Evolutionary conservation across 2,113 vertebrate species (phyloP), one percentile per base, ranked within the genome.

Genomic region (Platysteira castanea): DNA sequence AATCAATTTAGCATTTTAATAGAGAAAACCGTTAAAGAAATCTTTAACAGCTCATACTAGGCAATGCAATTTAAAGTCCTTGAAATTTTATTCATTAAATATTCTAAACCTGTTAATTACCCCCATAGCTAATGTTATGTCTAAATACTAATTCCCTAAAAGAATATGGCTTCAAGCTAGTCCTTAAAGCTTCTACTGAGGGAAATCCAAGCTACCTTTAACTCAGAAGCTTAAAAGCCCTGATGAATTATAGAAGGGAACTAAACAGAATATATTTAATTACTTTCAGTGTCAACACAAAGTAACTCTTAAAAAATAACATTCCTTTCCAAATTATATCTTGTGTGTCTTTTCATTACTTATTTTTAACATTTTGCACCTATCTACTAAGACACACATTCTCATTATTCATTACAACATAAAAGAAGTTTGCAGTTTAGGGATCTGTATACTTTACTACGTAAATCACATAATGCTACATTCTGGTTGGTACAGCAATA

Each of bases 131-230:
- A 90, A 84, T 78, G 7, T 92, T 92, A 90, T 53, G 35, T 71
- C 64, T 88, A 94, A 96, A 95, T 92, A 95, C 70, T 92, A 96
- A 93, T 90, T 91, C 71, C 54, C 86, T 80, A 50, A 94, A 94
- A 92, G 69, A 92, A 95, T 85, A 95, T 78, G 64, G 44, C 90
- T 94, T 95, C 71, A 84, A 94, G 85, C 68, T 71, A 92, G 33
- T 93, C 71, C 92, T 90, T 93, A 95, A 92, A 87, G 28, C 20
- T 81, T 78, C 63, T 88, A 44, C 8, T 35, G 31, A 90, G n/a
- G 31, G 18, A 77, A 80, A 54, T 13, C 30, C 64, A 67, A 86
- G 33, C 73, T 67, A 60, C 63, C 54, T 52, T 77, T 86, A 90
- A 88, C 41, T 60, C 3, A 19, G 63, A 17, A 91, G 52, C 19